A percentile compares a stretch with the other conserved stretches of the same genome.
phyloP scores from a whole-genome alignment of 2,113 vertebrate genomes.

The Echinops telfairi region DNA sequence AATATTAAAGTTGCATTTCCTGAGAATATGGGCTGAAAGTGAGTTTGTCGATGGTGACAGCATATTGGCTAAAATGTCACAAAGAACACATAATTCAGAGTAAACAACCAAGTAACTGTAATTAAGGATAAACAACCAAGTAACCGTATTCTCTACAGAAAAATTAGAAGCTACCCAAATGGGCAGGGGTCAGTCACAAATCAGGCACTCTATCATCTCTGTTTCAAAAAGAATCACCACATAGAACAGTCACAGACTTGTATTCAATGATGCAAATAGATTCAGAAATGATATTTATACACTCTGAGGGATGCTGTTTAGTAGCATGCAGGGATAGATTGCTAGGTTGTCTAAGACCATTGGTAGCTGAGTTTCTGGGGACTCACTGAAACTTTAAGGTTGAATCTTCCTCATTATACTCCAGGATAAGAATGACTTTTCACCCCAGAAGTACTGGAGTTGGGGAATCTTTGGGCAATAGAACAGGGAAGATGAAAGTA shows the following conservation, averaged over 20 bases:
- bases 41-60: neutral
- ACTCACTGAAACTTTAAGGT: neutral
- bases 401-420: neutral
- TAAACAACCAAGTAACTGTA: neutral
- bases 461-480: slow-evolving; percentile 7
- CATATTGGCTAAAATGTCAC: slow-evolving; percentile 41
- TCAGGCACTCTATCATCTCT: neutral
- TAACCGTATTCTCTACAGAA: slow-evolving; percentile 23
- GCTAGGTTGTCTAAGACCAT: neutral
- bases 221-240: neutral
- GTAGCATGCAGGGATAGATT: neutral
- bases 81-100: neutral
- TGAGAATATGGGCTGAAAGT: neutral
- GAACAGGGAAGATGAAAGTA: slow-evolving; percentile 26
- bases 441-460: neutral
- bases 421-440: neutral
- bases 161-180: neutral
- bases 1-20: slow-evolving; percentile 12
- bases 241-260: neutral
- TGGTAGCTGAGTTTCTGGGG: neutral
- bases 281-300: neutral
- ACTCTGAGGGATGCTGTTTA: neutral
- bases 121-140: neutral
- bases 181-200: neutral
- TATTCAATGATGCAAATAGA: neutral